phyloP scores from a whole-genome alignment of 2,888 invertebrate genomes.

The Brenthis ino region DNA sequence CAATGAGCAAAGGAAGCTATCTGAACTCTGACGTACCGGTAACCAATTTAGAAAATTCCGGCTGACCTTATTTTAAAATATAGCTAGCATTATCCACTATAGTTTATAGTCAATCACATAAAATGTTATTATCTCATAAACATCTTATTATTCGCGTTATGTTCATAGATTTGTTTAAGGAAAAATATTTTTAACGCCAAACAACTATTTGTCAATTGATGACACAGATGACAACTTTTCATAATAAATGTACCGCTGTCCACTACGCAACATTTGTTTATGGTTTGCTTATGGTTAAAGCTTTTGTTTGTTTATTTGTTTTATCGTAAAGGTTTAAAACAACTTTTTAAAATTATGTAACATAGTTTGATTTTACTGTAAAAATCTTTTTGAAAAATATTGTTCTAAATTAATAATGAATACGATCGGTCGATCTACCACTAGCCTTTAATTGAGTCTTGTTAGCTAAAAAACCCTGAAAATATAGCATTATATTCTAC shows the following conservation, averaged over 20 bases:
- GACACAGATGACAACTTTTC: slow-evolving; percentile 36
- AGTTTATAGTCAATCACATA: slow-evolving; percentile 46
- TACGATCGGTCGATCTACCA: too few relatives aligned
- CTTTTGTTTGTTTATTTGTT: not conserved
- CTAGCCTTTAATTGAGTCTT: too few relatives aligned
- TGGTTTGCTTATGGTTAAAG: slow-evolving; percentile 12
- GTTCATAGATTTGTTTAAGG: slow-evolving; percentile 65
- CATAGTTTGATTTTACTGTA: too few relatives aligned
- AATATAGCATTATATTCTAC: too few relatives aligned
- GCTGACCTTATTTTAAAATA: slow-evolving; percentile 71
- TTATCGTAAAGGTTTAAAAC: too few relatives aligned
- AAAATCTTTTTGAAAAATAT: too few relatives aligned
- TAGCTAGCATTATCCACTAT: slow-evolving; percentile 48
- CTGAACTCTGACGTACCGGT: slow-evolving; percentile 71
- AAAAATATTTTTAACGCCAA: slow-evolving; percentile 51
- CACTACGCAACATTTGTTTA: slow-evolving; percentile 12
- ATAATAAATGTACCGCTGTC: slow-evolving; percentile 10
- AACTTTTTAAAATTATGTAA: too few relatives aligned
- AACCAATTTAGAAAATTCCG: slow-evolving; percentile 69
- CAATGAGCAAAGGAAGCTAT: slow-evolving; percentile 53
- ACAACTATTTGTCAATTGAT: slow-evolving; percentile 47
- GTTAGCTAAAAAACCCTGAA: too few relatives aligned
- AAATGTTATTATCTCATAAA: slow-evolving; percentile 49
- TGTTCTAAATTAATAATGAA: too few relatives aligned
- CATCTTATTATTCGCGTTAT: slow-evolving; percentile 56